Evolutionary conservation across 2,888 invertebrate species (phyloP).

Genomic region (Drosophila atripex): DNA sequence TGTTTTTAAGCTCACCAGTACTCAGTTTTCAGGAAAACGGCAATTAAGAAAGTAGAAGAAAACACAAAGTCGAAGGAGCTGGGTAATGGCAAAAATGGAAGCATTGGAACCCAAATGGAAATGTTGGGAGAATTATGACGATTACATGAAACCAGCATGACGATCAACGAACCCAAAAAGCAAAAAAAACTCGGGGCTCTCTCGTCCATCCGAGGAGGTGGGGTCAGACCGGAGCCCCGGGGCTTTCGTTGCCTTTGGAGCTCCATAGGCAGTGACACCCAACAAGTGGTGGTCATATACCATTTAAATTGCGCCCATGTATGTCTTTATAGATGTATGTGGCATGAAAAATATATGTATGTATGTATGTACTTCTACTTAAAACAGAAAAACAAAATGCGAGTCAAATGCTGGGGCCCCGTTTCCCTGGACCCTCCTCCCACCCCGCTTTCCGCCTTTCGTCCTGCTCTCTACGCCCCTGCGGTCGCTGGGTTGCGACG

Average conservation of each 20-base stretch:
- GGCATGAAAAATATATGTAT: background rate
- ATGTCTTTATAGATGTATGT: slow-evolving; percentile 6
- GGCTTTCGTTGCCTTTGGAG: slow-evolving; percentile 2
- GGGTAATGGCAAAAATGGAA: slow-evolving; percentile 13
- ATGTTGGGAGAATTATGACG: slow-evolving; percentile 50
- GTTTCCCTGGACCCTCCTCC: slow-evolving; percentile 13
- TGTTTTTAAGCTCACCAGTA: background rate
- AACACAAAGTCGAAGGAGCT: slow-evolving; percentile 6
- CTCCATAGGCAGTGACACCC: slow-evolving; percentile 42
- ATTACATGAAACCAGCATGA: slow-evolving; percentile 77
- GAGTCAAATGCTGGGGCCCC: slow-evolving; percentile 33
- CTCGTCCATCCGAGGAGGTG: slow-evolving; percentile 24
- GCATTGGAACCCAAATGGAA: slow-evolving; percentile 13
- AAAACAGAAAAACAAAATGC: slow-evolving; percentile 47
- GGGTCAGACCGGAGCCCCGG: slow-evolving; percentile 2
- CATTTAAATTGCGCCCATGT: slow-evolving; percentile 27
- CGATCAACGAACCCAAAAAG: slow-evolving; percentile 75
- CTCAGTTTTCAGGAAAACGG: background rate
- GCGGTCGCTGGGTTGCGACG: slow-evolving; percentile 46
- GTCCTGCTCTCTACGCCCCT: slow-evolving; percentile 30
- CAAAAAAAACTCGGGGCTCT: slow-evolving; percentile 20
- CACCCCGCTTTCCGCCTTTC: background rate
- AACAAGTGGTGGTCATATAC: slow-evolving; percentile 61
- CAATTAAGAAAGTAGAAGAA: background rate
- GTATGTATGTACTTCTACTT: slow-evolving; percentile 21